These are phyloP conservation scores for Cydia amplana DNA, from an alignment of 1,140 invertebrate species.

Conservation along the genomic window DNA sequence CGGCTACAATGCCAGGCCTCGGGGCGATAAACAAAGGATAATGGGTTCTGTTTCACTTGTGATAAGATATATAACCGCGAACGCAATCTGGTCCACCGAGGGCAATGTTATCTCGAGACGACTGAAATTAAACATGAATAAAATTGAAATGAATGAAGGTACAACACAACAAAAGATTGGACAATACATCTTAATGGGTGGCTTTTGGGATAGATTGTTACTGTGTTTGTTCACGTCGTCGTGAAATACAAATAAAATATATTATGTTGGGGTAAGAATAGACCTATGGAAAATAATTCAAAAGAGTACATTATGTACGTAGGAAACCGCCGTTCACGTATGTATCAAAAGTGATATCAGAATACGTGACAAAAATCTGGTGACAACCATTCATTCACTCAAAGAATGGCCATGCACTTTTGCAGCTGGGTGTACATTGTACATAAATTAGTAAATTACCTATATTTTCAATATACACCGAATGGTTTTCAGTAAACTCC, in stretches of 20 bases:
- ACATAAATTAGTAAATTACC: neutral
- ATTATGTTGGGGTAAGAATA: neutral
- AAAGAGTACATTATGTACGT: neutral
- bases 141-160: slow-evolving; percentile 41
- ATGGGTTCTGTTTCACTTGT: slow-evolving; percentile 51
- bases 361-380: no score
- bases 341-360: no score
- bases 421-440: neutral
- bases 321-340: no score
- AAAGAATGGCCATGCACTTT: no score
- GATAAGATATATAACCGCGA: slow-evolving; percentile 58
- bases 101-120: slow-evolving; percentile 44
- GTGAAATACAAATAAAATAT: neutral
- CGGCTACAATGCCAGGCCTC: slow-evolving; percentile 46
- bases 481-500: neutral
- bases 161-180: slow-evolving; percentile 33
- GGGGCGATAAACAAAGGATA: slow-evolving; percentile 64
- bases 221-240: neutral
- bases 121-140: slow-evolving; percentile 47
- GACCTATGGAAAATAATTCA: neutral
- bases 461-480: neutral
- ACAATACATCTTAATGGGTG: slow-evolving; percentile 21
- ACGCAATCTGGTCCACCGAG: slow-evolving; percentile 37
- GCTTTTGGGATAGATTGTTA: neutral
- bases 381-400: no score